Percentiles rank a stretch among this genome's conserved stretches.
Conservation (phyloP, 2,113 vertebrate species). For the Chaetodon auriga region DNA sequence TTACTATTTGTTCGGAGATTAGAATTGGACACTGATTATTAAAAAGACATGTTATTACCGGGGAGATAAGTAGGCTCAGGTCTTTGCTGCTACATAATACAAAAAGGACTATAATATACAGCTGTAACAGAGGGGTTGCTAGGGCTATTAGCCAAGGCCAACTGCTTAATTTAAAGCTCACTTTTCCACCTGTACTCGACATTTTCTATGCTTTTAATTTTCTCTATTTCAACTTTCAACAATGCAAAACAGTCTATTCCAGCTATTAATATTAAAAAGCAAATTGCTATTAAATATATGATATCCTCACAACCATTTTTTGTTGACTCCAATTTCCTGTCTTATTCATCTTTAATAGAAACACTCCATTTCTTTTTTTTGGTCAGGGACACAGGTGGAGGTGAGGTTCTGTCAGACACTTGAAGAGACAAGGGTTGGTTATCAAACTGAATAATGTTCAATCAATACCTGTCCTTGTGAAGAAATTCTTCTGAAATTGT, state of each 20-base stretch:
- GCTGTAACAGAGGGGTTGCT: background rate
- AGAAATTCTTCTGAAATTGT: constrained; percentile 12
- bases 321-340: background rate
- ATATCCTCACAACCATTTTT: rapidly evolving
- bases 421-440: background rate
- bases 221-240: background rate
- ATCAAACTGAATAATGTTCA: constrained; percentile 30
- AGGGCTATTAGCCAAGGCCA: constrained; percentile 6
- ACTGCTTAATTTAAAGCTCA: background rate
- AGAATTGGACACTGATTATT: constrained; percentile 27
- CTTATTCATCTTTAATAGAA: background rate
- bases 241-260: background rate
- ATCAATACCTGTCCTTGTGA: constrained; percentile 43
- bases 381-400: background rate
- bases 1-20: constrained; percentile 23
- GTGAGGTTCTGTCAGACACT: background rate
- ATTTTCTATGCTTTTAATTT: background rate
- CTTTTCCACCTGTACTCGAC: background rate
- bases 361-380: background rate
- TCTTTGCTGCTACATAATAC: background rate
- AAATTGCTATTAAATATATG: background rate
- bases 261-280: background rate
- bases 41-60: constrained; percentile 13
- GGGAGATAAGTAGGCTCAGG: background rate
- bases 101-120: background rate